These are phyloP conservation scores for Psophia crepitans DNA, from an alignment of 2,113 vertebrate genomes.

Conservation along the genomic window DNA sequence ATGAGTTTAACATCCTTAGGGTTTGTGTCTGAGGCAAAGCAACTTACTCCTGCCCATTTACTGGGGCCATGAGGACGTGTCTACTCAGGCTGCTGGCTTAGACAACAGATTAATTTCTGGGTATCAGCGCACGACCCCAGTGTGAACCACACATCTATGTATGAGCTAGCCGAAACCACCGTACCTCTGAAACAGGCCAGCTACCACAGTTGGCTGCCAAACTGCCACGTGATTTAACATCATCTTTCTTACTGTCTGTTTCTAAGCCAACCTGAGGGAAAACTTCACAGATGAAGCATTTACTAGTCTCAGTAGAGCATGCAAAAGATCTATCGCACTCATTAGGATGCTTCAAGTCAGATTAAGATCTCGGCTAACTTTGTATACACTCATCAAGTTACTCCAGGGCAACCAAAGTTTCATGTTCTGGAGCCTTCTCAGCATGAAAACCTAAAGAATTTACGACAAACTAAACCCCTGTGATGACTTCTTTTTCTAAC, in stretches of 20 bases:
- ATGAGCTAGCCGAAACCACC: not conserved
- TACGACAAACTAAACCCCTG: not conserved
- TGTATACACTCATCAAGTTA: not conserved
- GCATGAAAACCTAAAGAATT: not conserved
- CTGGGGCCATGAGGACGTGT: not conserved
- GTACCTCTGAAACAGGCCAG: not conserved
- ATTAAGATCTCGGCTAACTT: not conserved
- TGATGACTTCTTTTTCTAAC: not conserved
- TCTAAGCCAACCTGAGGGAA: not conserved
- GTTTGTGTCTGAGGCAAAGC: not conserved
- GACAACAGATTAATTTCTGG: not conserved
- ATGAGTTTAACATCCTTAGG: not conserved
- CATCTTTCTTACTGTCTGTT: not conserved
- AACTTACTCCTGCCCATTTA: not conserved
- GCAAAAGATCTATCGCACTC: not conserved
- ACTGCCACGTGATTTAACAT: not conserved
- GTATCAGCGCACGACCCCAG: rapidly evolving
- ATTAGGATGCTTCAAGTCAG: not conserved
- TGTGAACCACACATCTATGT: rapidly evolving
- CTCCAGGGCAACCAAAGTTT: not conserved
- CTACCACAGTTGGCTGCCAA: not conserved
- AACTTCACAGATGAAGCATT: not conserved
- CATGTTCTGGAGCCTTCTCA: not conserved
- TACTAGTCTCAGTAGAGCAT: not conserved
- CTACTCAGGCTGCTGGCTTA: not conserved